These are phyloP conservation scores for Anticlea derivata DNA, from an alignment of 2,888 invertebrate species.

Conservation along the genomic window DNA sequence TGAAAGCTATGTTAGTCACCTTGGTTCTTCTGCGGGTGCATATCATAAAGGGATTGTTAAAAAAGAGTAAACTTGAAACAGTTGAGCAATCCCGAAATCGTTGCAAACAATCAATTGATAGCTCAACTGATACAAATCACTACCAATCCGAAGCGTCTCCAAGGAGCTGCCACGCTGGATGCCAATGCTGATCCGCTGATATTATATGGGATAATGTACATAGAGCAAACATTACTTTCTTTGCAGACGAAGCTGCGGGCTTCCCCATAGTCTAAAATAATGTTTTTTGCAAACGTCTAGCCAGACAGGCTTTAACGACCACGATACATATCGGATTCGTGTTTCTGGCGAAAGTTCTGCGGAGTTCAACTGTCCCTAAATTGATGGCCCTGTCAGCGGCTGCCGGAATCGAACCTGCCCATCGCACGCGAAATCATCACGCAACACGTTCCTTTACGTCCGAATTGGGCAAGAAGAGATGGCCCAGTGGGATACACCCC, in stretches of 20 bases:
- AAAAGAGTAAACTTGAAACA: too few species aligned
- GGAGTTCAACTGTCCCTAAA: slow-evolving; percentile 71
- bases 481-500: slow-evolving; percentile 6
- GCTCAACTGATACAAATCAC: too few species aligned
- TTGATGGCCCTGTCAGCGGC: slow-evolving; percentile 68
- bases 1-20: too few species aligned
- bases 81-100: too few species aligned
- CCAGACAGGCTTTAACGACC: slow-evolving; percentile 43
- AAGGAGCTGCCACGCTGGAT: too few species aligned
- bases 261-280: background rate
- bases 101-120: too few species aligned
- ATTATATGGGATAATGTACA: too few species aligned
- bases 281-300: slow-evolving; percentile 31
- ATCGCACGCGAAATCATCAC: slow-evolving; percentile 65
- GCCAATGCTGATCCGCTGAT: too few species aligned
- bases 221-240: too few species aligned
- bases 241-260: background rate
- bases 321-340: slow-evolving; percentile 68
- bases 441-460: slow-evolving; percentile 65
- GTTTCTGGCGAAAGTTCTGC: slow-evolving; percentile 76
- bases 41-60: too few species aligned
- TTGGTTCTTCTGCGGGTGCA: too few species aligned
- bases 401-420: slow-evolving; percentile 68
- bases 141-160: too few species aligned
- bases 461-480: slow-evolving; percentile 23